Evolutionary conservation across 2,888 invertebrate species (phyloP), one percentile per base, ranked within the genome.

Genomic region (Erebia aethiops): DNA sequence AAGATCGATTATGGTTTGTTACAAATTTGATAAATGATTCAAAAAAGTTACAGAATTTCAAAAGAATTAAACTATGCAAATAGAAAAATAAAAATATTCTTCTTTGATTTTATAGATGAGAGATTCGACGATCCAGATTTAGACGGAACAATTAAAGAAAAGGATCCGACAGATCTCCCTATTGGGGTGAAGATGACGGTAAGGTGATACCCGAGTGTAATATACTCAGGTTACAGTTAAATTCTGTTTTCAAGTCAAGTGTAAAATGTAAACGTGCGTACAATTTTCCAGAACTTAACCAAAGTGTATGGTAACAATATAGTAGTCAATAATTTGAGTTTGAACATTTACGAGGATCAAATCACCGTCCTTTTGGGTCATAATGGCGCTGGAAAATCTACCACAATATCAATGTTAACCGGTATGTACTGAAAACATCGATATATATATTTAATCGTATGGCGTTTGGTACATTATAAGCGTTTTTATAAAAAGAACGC

Each of bases 371-470:
- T 94, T 54, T 82, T 94, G 10, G 94, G 94, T 0, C 94, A 94
- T 80, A 98, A 98, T 81, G 98, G 98, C 3, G 98, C 98, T 63
- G 98, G 98, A 11, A 98, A 98, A 92, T 98, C 98, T 0, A 98
- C 98, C 0, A 98, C 98, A 1, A 98, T 98, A 94, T 97, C 97
- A 0, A 98, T 98, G 96, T 89, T 98, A 58, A 98, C 98, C 54
- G 98, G 95, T 95, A 80, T 72, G 71, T 57, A 56, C 26, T 7
- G 58, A n/a, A n/a, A n/a, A n/a, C n/a, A n/a, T n/a, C n/a, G n/a
- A n/a, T n/a, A n/a, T n/a, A n/a, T n/a, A n/a, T n/a, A n/a, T n/a
- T n/a, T n/a, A n/a, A n/a, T n/a, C n/a, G n/a, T n/a, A n/a, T n/a
- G n/a, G n/a, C n/a, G n/a, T n/a, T n/a, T n/a, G n/a, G n/a, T n/a